Conservation (phyloP, 2,113 vertebrate genomes). For the Anseranas semipalmata region DNA sequence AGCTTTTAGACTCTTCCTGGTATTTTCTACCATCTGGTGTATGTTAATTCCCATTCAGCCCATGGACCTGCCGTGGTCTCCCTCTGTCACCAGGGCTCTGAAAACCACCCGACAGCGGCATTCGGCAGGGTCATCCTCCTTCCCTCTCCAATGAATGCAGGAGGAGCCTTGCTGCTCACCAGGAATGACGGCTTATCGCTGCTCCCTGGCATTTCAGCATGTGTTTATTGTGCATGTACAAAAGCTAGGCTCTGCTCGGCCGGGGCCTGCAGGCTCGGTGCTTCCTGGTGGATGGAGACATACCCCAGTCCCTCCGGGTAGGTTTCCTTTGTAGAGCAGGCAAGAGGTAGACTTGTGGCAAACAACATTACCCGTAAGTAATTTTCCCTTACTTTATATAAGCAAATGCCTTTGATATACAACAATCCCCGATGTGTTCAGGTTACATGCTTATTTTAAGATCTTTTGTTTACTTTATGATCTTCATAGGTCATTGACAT, state of each 20-base stretch:
- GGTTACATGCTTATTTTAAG: slow-evolving; percentile 86
- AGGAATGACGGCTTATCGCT: accelerated
- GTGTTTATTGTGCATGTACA: background rate
- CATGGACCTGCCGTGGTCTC: background rate
- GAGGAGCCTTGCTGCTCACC: background rate
- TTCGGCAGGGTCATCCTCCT: background rate
- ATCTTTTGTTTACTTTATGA: slow-evolving; percentile 89
- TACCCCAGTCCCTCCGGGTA: background rate
- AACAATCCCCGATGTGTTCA: slow-evolving; percentile 77
- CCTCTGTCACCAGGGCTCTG: background rate
- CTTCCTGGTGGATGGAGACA: slow-evolving; percentile 33
- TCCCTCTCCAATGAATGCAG: background rate
- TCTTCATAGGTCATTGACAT: slow-evolving; percentile 87
- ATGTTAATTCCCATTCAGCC: background rate
- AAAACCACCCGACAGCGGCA: background rate
- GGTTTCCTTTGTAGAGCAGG: slow-evolving; percentile 55
- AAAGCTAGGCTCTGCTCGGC: background rate
- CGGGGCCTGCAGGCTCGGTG: accelerated
- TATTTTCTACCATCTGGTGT: background rate
- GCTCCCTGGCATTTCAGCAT: background rate
- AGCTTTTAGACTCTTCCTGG: background rate
- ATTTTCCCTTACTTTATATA: slow-evolving; percentile 80
- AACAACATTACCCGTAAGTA: slow-evolving; percentile 73
- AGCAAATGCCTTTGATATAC: slow-evolving; percentile 79
- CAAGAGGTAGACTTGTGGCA: slow-evolving; percentile 70